A percentile compares a stretch with the other conserved stretches of the same genome.
These are phyloP conservation scores for Paralichthys olivaceus DNA, from an alignment of 2,113 vertebrate species.

Conservation along the genomic window DNA sequence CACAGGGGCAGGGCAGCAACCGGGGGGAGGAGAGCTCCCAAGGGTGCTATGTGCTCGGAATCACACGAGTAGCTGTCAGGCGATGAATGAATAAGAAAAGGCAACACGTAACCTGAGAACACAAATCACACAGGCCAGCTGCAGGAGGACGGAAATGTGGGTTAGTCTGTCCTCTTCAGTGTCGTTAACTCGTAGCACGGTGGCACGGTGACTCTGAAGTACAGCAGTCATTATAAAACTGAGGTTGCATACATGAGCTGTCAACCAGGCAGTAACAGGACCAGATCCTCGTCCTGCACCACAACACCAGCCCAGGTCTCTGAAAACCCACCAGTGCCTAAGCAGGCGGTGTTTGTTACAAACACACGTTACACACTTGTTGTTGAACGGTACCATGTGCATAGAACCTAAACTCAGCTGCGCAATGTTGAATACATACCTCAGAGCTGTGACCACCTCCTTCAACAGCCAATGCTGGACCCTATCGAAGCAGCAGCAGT, in stretches of 20 bases:
- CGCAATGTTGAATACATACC: not conserved
- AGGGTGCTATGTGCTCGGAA: slow-evolving; percentile 69
- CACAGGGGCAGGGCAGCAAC: slow-evolving; percentile 58
- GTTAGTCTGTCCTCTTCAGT: not conserved
- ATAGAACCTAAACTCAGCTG: not conserved
- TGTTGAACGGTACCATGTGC: slow-evolving; percentile 12
- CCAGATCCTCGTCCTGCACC: not conserved
- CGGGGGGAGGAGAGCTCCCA: slow-evolving; percentile 48
- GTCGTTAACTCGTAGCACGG: not conserved
- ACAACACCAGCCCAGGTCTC: too few relatives aligned
- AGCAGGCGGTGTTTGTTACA: not conserved
- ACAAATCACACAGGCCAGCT: slow-evolving; percentile 37
- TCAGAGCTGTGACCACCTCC: not conserved
- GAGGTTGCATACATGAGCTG: not conserved
- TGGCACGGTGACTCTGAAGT: not conserved
- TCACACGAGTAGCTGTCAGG: slow-evolving; percentile 60
- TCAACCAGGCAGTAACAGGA: slow-evolving; percentile 16
- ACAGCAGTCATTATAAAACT: not conserved
- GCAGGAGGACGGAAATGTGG: not conserved
- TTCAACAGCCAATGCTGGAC: slow-evolving; percentile 1
- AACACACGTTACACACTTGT: slow-evolving; percentile 5
- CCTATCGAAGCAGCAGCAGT: not conserved
- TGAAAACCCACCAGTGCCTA: not conserved
- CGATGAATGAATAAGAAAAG: slow-evolving; percentile 49
- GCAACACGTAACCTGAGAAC: slow-evolving; percentile 45